These are phyloP conservation scores for Pituophis catenifer DNA, from an alignment of 2,113 vertebrate genomes.

Conservation along the genomic window DNA sequence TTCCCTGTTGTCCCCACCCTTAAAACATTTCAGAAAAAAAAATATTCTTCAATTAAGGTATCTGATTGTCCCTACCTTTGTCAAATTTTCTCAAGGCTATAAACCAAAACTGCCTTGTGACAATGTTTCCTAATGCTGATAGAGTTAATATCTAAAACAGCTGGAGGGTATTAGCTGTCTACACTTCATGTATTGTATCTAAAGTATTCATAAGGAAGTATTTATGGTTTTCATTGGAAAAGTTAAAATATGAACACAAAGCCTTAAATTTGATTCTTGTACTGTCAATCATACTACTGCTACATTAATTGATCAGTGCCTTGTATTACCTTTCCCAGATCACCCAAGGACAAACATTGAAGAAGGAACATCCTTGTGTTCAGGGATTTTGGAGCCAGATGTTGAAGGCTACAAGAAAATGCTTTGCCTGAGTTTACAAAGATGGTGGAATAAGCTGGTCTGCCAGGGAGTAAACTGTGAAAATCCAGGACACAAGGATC, in stretches of 20 bases:
- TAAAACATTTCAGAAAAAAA: not conserved
- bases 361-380: conserved; percentile 38
- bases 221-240: not conserved
- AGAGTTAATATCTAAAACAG: not conserved
- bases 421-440: not conserved
- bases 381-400: conserved; percentile 56
- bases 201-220: not conserved
- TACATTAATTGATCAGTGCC: not conserved
- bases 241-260: not conserved
- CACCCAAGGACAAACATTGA: conserved; percentile 49
- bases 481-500: rapidly evolving
- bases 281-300: not conserved
- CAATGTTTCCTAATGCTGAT: not conserved
- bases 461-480: conserved; percentile 52
- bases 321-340: conserved; percentile 3
- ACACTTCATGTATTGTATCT: not conserved
- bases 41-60: not conserved
- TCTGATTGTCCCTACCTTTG: not conserved
- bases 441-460: not conserved
- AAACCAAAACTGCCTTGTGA: not conserved
- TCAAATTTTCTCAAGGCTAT: not conserved
- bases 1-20: not conserved
- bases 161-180: not conserved
- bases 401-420: conserved; percentile 39
- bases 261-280: not conserved